Conservation (phyloP, 1,140 invertebrate species). For the Calliphora vicina region DNA sequence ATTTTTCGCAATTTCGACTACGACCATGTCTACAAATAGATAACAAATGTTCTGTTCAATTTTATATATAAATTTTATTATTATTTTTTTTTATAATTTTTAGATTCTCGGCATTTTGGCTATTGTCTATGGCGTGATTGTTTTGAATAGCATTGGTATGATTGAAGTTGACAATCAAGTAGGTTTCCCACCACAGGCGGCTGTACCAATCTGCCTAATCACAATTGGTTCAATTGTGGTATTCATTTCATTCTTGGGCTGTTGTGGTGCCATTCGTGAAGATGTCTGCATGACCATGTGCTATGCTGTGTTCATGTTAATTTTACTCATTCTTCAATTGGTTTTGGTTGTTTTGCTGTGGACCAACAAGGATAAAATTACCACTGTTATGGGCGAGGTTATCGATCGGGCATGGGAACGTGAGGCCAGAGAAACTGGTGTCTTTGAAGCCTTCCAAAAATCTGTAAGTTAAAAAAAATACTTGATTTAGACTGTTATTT, state of each 20-base stretch:
- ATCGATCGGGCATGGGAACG: conserved; percentile 60
- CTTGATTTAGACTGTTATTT: not conserved
- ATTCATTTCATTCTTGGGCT: conserved; percentile 83
- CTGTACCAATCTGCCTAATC: conserved; percentile 72
- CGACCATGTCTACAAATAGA: no score
- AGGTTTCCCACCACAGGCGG: conserved; percentile 64
- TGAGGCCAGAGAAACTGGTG: conserved; percentile 39
- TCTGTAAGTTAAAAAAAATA: conserved; percentile 48
- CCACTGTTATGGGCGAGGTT: conserved; percentile 61
- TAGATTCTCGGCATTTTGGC: conserved; percentile 72
- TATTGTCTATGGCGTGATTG: conserved; percentile 68
- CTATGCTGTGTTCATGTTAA: conserved; percentile 72
- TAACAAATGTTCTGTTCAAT: no score
- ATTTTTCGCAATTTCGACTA: no score
- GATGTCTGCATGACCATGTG: conserved; percentile 84
- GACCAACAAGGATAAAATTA: conserved; percentile 60
- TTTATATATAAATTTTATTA: no score
- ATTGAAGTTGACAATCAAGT: conserved; percentile 66
- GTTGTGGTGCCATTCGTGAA: conserved; percentile 84
- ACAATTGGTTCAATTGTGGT: conserved; percentile 77
- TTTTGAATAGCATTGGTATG: conserved; percentile 65
- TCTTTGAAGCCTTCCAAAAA: conserved; percentile 54
- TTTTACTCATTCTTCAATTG: conserved; percentile 72
- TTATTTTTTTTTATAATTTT: not conserved
- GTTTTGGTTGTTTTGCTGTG: conserved; percentile 70